phyloP scores from a whole-genome alignment of 2,797 vertebrate species.

The Poecilia picta region DNA sequence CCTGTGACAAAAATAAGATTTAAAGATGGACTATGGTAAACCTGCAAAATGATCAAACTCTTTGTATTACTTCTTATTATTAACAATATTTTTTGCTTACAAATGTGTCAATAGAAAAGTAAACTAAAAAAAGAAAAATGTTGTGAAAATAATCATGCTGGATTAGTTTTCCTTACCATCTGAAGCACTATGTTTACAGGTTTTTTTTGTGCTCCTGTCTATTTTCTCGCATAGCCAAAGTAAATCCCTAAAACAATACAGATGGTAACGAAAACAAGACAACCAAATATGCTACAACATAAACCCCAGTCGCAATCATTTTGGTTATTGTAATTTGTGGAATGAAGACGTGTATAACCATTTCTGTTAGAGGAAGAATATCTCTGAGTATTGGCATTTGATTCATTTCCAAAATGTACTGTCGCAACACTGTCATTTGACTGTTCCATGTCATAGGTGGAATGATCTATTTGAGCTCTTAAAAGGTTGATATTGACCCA shows the following conservation, averaged over 20 bases:
- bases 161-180: neutral
- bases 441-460: rapidly evolving
- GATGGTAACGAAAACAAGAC: neutral
- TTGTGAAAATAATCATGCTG: neutral
- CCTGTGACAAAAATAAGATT: neutral
- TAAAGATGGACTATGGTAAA: neutral
- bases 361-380: neutral
- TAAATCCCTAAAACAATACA: neutral
- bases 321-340: neutral
- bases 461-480: neutral
- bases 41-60: neutral
- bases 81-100: neutral
- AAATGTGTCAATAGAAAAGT: neutral
- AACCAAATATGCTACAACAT: neutral
- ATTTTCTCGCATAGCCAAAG: neutral
- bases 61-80: neutral
- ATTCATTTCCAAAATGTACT: neutral
- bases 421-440: neutral
- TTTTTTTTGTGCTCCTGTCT: neutral
- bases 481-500: conserved; percentile 2
- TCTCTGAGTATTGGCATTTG: neutral
- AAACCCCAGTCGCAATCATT: neutral
- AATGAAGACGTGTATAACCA: neutral
- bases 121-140: neutral
- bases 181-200: neutral